Conservation (phyloP, 1,140 invertebrate genomes). For the Lasaia peninsularis region DNA sequence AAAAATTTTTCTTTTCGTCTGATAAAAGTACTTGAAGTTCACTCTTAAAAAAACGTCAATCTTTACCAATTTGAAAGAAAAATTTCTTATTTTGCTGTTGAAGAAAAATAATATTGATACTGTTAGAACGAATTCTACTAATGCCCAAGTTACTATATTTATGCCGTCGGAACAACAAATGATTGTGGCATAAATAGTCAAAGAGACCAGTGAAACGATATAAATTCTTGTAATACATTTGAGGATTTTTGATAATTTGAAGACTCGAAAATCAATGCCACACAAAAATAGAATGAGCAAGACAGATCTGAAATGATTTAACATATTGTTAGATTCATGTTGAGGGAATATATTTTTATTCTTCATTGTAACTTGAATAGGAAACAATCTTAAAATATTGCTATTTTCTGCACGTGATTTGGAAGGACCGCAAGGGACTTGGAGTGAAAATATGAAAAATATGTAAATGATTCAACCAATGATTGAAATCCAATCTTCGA, state of each 20-base stretch:
- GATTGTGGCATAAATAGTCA: constrained; percentile 34
- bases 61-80: constrained; percentile 34
- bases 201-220: constrained; percentile 32
- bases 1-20: constrained; percentile 32
- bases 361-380: too few relatives aligned
- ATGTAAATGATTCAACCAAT: too few relatives aligned
- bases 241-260: constrained; percentile 31
- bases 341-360: not conserved
- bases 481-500: too few relatives aligned
- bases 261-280: constrained; percentile 51
- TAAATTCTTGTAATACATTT: constrained; percentile 36
- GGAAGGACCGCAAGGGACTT: too few relatives aligned
- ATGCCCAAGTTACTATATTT: constrained; percentile 42
- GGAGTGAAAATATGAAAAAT: too few relatives aligned
- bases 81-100: constrained; percentile 36
- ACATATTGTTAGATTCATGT: constrained; percentile 17
- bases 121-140: constrained; percentile 46
- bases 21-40: constrained; percentile 31
- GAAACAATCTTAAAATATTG: not conserved
- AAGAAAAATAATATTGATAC: constrained; percentile 38
- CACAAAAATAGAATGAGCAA: constrained; percentile 43
- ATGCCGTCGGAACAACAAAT: constrained; percentile 35
- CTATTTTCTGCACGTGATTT: too few relatives aligned
- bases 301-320: constrained; percentile 35
- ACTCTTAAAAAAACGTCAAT: constrained; percentile 50